phyloP scores from a whole-genome alignment of 2,888 invertebrate genomes.

The Trichacis sp. region DNA sequence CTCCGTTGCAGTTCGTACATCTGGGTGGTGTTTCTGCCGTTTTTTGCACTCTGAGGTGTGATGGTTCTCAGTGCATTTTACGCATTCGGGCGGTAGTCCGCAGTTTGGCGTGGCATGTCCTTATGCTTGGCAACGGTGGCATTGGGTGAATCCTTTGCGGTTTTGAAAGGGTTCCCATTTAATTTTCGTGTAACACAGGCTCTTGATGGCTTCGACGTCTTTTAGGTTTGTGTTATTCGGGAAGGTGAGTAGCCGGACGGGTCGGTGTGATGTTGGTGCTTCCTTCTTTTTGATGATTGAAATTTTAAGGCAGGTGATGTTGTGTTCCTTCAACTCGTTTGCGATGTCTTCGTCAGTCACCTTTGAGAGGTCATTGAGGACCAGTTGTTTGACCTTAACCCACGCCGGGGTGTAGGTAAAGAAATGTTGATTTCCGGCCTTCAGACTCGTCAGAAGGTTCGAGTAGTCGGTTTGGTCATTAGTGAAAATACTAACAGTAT shows the following conservation, averaged over 20 bases:
- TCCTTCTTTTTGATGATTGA: conserved; percentile 9
- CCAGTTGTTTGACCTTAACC: conserved; percentile 14
- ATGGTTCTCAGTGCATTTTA: conserved; percentile 12
- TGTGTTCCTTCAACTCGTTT: neutral
- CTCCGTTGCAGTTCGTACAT: conserved; percentile 17
- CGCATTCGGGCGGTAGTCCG: conserved; percentile 14
- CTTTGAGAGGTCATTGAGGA: conserved; percentile 7
- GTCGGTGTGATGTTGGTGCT: neutral
- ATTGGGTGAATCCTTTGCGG: conserved; percentile 17
- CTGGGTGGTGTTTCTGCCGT: neutral
- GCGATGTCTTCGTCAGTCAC: neutral
- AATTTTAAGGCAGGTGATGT: neutral
- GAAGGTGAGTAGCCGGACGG: conserved; percentile 5
- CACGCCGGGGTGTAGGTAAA: conserved; percentile 15
- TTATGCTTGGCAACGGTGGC: conserved; percentile 19
- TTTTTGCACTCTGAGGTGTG: conserved; percentile 7
- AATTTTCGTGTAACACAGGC: no score
- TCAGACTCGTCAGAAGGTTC: neutral
- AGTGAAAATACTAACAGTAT: no score
- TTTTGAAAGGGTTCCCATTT: conserved; percentile 19
- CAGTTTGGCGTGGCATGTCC: no score
- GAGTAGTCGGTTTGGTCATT: neutral
- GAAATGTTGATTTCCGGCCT: neutral
- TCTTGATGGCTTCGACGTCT: conserved; percentile 4
- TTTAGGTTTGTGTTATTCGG: neutral